These are phyloP conservation scores for Dendroctonus ponderosae DNA, from an alignment of 1,140 invertebrate species.

Conservation along the genomic window DNA sequence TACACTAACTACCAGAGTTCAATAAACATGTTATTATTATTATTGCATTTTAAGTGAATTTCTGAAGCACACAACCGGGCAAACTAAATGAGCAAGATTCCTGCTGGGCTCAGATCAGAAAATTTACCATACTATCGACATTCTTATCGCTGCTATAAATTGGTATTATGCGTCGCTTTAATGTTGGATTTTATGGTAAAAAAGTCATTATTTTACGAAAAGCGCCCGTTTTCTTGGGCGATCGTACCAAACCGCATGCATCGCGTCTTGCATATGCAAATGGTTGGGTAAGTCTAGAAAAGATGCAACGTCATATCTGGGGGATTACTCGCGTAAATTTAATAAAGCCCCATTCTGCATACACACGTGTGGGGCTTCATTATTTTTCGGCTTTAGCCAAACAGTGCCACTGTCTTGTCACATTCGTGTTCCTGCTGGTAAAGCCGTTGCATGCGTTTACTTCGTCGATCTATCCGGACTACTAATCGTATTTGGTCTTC, in stretches of 20 bases:
- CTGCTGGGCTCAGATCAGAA: too few species aligned
- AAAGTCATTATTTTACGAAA: too few species aligned
- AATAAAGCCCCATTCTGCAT: slow-evolving; percentile 23
- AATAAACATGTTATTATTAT: too few species aligned
- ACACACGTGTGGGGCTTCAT: slow-evolving; percentile 10
- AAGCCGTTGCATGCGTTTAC: neutral
- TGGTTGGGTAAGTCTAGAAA: slow-evolving; percentile 8
- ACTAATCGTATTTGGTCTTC: neutral
- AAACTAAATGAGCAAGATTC: too few species aligned
- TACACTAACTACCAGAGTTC: too few species aligned
- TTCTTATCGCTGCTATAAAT: too few species aligned
- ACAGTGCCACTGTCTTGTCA: neutral
- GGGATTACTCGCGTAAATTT: slow-evolving; percentile 23
- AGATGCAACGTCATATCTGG: slow-evolving; percentile 5
- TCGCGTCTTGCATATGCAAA: slow-evolving; percentile 10
- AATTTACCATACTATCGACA: too few species aligned
- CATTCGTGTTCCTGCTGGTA: too few species aligned
- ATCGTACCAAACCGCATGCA: neutral
- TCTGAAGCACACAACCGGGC: too few species aligned
- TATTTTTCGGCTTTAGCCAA: slow-evolving; percentile 19
- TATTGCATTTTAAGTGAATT: too few species aligned
- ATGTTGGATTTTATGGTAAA: too few species aligned
- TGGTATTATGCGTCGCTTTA: too few species aligned
- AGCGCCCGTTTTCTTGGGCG: neutral
- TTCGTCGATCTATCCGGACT: neutral